Evolutionary conservation across 2,113 vertebrate genomes (phyloP), one percentile per base, ranked within the genome.

Genomic region (Actinemys pallida): DNA sequence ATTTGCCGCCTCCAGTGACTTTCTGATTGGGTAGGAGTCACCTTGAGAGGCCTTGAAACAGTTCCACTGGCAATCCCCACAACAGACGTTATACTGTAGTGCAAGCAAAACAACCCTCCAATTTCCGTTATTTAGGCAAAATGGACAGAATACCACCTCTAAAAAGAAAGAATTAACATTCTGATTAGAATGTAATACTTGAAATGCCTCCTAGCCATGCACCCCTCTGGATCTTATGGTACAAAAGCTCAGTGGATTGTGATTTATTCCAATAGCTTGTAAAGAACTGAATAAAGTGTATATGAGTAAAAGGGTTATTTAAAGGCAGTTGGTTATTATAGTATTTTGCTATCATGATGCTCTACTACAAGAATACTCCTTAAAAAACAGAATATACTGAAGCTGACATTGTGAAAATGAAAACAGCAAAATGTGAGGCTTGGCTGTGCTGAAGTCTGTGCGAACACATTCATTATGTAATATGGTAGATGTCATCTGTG

Each of bases 121-220:
- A 31, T 92, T 88, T 75, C 53, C 35, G 81, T 65, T 54, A 80
- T n/a, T 94, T 86, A 91, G 87, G 59, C 75, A 93, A 90, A 93
- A 87, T 47, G 7, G 29, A 29, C 39, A 54, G 81, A 80, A 1
- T 17, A 76, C 57, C 20, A 81, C 62, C 85, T 81, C 83, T 29
- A 53, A 39, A 53, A 89, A 87, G 69, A 81, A n/a, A 95, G 22
- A 96, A 86, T 81, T 89, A 85, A 84, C 65, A 81, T 82, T 85
- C 78, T 78, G 1, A 78, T 12, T 5, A 81, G 29, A 78, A 94
- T 81, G 6, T 53, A 31, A 42, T 75, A 57, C 83, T 87, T 93
- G 50, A 93, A 79, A 93, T 87, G 57, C 79, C 50, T 2, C 14
- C 0, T 0, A 79, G 85, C 75, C 59, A 81, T 24, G 5, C 10